Conservation (phyloP, 1,140 invertebrate species). For the Drosophila guanche region DNA sequence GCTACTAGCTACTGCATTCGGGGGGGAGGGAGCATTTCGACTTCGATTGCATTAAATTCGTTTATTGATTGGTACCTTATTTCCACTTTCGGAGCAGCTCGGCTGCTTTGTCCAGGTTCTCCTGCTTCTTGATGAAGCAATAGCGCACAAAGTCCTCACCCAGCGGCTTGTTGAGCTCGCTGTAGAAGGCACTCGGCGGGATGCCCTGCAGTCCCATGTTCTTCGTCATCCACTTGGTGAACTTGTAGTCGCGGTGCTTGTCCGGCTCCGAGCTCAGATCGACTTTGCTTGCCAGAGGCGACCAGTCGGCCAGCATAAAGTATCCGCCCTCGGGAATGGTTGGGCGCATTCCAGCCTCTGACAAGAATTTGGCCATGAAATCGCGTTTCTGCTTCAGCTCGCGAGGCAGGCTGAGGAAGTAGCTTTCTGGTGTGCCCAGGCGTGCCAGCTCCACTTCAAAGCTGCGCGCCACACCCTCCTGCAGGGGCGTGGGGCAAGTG, state of each 20-base stretch:
- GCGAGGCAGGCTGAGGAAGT: conserved; percentile 90
- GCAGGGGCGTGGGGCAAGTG: conserved; percentile 93
- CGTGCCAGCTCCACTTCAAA: conserved; percentile 93
- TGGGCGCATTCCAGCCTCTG: conserved; percentile 93
- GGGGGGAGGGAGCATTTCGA: no score
- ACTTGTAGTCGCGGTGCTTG: conserved; percentile 93
- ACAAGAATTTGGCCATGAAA: conserved; percentile 90
- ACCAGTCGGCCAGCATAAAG: conserved; percentile 98
- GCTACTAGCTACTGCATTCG: conserved; percentile 13
- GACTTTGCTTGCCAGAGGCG: conserved; percentile 87
- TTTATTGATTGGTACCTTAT: conserved; percentile 52
- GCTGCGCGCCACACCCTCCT: conserved; percentile 95
- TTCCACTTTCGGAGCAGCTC: conserved; percentile 87
- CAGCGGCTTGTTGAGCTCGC: conserved; percentile 90
- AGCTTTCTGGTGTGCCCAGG: conserved; percentile 91
- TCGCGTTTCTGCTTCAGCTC: conserved; percentile 94
- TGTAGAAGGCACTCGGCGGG: conserved; percentile 97
- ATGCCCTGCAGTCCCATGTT: conserved; percentile 97
- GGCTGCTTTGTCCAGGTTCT: conserved; percentile 89
- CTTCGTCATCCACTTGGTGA: conserved; percentile 97
- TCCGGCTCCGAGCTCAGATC: conserved; percentile 88
- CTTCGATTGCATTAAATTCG: conserved; percentile 33
- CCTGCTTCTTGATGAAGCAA: conserved; percentile 97
- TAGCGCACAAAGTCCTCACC: conserved; percentile 95
- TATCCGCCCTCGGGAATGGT: conserved; percentile 98